phyloP scores from a whole-genome alignment of 1,140 invertebrate species.

The Bicyclus anynana region DNA sequence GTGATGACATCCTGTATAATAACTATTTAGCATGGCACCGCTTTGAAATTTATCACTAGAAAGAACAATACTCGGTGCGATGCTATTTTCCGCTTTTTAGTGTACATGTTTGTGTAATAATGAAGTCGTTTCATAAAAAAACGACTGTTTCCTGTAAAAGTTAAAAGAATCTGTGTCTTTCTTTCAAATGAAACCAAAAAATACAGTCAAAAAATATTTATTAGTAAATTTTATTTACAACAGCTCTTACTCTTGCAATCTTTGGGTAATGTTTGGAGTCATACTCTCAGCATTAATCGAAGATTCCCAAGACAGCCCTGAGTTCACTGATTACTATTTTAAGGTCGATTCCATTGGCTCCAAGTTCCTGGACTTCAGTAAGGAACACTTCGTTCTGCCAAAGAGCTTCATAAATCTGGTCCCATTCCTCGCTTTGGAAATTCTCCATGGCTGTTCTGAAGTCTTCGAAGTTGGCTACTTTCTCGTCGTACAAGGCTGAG shows the following conservation, averaged over 20 bases:
- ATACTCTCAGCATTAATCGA: conserved; percentile 17
- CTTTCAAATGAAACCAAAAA: no score
- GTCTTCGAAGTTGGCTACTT: conserved; percentile 48
- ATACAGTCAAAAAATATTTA: no score
- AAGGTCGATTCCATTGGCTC: conserved; percentile 50
- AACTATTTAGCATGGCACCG: no score
- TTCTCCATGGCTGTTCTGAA: conserved; percentile 55
- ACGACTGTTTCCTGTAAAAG: no score
- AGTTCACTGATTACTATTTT: conserved; percentile 39
- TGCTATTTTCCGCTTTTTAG: no score
- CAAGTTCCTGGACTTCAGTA: conserved; percentile 40
- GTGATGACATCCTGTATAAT: no score
- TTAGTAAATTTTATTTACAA: neutral
- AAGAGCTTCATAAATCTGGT: conserved; percentile 39
- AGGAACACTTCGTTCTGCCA: conserved; percentile 50
- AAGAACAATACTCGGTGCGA: no score
- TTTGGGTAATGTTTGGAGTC: neutral
- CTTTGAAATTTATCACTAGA: no score
- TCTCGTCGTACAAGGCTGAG: conserved; percentile 50
- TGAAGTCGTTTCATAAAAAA: no score
- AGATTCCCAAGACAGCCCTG: conserved; percentile 52
- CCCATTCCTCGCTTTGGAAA: conserved; percentile 53
- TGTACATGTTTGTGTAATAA: no score
- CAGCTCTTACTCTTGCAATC: neutral
- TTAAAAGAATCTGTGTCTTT: no score